phyloP scores from a whole-genome alignment of 2,113 vertebrate genomes.

The Apodemus sylvaticus region DNA sequence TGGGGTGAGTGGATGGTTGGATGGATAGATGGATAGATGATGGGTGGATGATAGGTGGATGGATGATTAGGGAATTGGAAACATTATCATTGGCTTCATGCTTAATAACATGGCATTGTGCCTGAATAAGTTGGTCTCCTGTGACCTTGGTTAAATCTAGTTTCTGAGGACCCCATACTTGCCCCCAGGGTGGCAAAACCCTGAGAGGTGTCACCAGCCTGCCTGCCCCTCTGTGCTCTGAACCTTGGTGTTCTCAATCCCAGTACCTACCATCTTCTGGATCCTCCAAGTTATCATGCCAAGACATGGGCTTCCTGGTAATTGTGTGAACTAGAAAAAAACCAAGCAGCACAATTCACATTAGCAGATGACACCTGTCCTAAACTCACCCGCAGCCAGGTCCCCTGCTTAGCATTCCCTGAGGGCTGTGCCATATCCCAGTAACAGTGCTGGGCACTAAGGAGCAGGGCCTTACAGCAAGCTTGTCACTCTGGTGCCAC shows the following conservation, averaged over 20 bases:
- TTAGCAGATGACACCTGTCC: conserved; percentile 42
- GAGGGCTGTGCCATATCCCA: neutral
- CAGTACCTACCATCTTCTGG: conserved; percentile 88
- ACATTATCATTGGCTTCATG: neutral
- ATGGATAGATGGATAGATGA: neutral
- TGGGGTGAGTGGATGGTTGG: too few relatives aligned
- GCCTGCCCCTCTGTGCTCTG: neutral
- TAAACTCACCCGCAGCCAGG: neutral
- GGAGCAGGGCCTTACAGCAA: neutral
- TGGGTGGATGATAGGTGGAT: neutral
- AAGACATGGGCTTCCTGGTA: conserved; percentile 91
- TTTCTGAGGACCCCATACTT: neutral
- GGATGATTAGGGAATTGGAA: neutral
- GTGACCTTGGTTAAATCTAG: neutral
- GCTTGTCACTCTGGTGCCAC: neutral
- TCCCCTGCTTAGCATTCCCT: neutral
- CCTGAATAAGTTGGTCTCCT: neutral
- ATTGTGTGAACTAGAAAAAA: conserved; percentile 87
- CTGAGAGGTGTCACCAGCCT: neutral
- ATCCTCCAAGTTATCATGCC: conserved; percentile 82
- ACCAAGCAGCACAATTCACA: neutral
- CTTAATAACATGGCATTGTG: neutral
- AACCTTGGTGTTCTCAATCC: neutral
- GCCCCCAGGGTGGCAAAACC: neutral
- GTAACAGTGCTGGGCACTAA: neutral